A percentile compares a stretch with the other conserved stretches of the same genome.
phyloP scores from a whole-genome alignment of 2,797 vertebrate species.

The Sebastes vulpes region DNA sequence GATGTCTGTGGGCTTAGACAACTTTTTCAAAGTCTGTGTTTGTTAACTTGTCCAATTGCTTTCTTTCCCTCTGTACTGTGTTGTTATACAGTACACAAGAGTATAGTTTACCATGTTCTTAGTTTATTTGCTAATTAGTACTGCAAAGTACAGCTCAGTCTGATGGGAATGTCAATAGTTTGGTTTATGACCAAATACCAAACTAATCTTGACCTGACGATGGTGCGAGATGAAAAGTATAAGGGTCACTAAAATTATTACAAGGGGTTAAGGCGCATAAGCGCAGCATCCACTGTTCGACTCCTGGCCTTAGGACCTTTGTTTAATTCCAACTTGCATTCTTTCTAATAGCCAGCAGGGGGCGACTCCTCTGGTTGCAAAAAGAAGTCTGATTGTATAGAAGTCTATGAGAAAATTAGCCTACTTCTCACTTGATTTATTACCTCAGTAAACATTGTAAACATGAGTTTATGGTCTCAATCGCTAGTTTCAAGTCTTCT shows the following conservation, averaged over 20 bases:
- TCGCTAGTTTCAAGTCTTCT: too few relatives aligned
- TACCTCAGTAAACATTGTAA: background rate
- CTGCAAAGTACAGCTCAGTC: background rate
- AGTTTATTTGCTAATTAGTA: background rate
- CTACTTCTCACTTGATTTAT: background rate
- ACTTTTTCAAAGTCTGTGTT: conserved; percentile 2
- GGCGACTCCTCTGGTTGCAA: too few relatives aligned
- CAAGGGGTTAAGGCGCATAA: background rate
- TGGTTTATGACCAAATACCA: background rate
- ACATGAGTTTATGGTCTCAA: too few relatives aligned
- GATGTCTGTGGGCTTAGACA: background rate
- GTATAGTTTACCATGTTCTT: background rate
- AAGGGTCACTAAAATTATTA: background rate
- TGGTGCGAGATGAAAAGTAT: background rate
- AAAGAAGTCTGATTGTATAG: too few relatives aligned
- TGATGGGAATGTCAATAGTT: background rate
- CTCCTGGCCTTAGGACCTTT: background rate
- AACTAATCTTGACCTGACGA: background rate
- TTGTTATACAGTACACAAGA: background rate
- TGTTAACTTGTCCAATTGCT: background rate
- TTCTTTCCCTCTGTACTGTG: background rate
- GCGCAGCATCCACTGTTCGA: background rate
- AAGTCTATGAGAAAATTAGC: background rate
- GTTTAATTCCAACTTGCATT: background rate
- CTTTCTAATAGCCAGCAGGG: background rate